Evolutionary conservation across 1,140 invertebrate species (phyloP), one percentile per base, ranked within the genome.

Genomic region (Sarcophaga bullata): DNA sequence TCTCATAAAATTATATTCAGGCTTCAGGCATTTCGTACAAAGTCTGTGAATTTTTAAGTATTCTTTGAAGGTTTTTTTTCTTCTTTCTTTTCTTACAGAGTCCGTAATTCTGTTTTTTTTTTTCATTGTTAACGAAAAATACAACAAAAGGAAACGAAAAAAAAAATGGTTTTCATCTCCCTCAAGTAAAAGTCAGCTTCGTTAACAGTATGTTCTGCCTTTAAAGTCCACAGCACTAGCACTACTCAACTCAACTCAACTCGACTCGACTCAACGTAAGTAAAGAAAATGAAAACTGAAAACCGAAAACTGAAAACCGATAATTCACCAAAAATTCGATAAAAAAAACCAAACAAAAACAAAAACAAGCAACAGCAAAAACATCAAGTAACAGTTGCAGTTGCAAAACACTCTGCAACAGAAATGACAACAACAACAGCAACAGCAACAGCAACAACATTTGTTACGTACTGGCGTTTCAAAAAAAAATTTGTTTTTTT

Each of bases 341-440:
- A 37, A 37, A 37, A 37, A 37, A 37, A 37, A n/a, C n/a, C n/a
- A n/a, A 37, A 37, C 25, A 37, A 37, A 1, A 37, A 37, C 25
- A 37, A 1, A 37, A 37, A n/a, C n/a, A n/a, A n/a, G n/a, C 25
- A 37, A 37, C n/a, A 37, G 4, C 25, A 37, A 52, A 52, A 52
- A 52, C 50, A 3, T 13, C 3, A 68, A 68, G 62, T 68, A 68
- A 68, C 62, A 68, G 62, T 68, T 68, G 62, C 62, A 68, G 62
- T 68, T 25, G 19, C 62, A 19, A 68, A 68, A 17, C 17, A n/a
- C n/a, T 25, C 25, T 37, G 25, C 25, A 37, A 37, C 25, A 37
- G 25, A 1, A 37, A 37, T 37, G 25, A 37, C 25, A 37, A 37
- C 25, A 37, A 37, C 25, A 37, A 37, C 25, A n/a, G n/a, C n/a